Conservation (phyloP, 2,888 invertebrate species). For the Syrista parreyssii region DNA sequence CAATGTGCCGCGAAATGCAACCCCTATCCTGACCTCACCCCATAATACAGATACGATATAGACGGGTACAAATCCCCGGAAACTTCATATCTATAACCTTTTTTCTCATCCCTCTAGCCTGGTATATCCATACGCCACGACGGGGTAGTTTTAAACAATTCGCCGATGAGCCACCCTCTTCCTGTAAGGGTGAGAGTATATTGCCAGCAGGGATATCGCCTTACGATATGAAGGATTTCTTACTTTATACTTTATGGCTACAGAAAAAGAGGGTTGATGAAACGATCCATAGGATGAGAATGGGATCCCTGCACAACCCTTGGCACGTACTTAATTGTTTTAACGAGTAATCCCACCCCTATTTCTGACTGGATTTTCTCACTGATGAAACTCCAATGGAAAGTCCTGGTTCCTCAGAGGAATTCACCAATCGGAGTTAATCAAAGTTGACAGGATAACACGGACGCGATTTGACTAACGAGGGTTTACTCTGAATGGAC, state of each 20-base stretch:
- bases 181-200: slow-evolving; percentile 20
- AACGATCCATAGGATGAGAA: slow-evolving; percentile 3
- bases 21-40: slow-evolving; percentile 3
- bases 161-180: slow-evolving; percentile 27
- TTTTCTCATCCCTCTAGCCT: slow-evolving; percentile 14
- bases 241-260: slow-evolving; percentile 5
- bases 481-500: slow-evolving; percentile 38
- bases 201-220: slow-evolving; percentile 19
- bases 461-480: slow-evolving; percentile 33
- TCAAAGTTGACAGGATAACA: slow-evolving; percentile 13
- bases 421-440: slow-evolving; percentile 24
- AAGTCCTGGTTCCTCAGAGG: background rate
- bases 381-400: background rate
- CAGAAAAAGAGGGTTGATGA: slow-evolving; percentile 18
- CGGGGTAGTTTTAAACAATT: slow-evolving; percentile 47
- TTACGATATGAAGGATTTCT: slow-evolving; percentile 19
- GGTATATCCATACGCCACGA: slow-evolving; percentile 19
- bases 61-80: slow-evolving; percentile 53
- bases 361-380: background rate
- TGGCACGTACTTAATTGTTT: background rate
- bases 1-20: slow-evolving; percentile 62
- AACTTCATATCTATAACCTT: slow-evolving; percentile 54
- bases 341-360: background rate
- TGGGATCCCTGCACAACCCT: background rate
- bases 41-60: slow-evolving; percentile 51